Evolutionary conservation across 2,113 vertebrate species (phyloP), one percentile per base, ranked within the genome.

Genomic region (Lucifuga dentata): DNA sequence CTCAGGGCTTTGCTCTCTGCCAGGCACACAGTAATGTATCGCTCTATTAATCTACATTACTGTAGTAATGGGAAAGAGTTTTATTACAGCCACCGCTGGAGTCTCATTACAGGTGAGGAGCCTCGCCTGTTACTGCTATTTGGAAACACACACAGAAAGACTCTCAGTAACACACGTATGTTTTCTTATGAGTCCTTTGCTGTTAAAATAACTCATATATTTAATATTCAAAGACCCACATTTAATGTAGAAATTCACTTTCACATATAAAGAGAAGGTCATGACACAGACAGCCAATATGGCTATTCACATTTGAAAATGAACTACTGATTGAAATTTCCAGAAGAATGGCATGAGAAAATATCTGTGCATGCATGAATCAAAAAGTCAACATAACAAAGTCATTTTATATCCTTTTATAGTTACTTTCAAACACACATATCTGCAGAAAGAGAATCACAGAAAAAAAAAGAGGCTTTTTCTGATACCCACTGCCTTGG

Each of bases 31-130:
- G 73, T 80, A 87, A 89, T 78, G 85, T 70, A 91, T 84, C 70
- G 60, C 88, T 78, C 78, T 68, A 85, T 89, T 86, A 89, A 90
- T 91, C 85, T 86, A 62, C 86, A 89, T 80, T 79, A 75, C 81
- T 65, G 64, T 71, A 76, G 81, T 79, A 82, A 81, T 67, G 50
- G 79, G 41, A 73, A 73, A 67, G 67, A 80, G 73, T 82, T 86
- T 87, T 72, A 86, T 80, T 81, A 75, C 36, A 60, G 78, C 64
- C 80, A 81, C 55, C 68, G 68, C 61, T 53, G 61, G 89, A 76
- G 74, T 68, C 78, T 71, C 72, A 75, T 82, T 77, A 73, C 85
- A 88, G 83, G 81, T 85, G 53, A 57, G 61, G 23, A 76, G 62
- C 21, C 11, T 32, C 15, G 46, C 72, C 62, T 51, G 17, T 53